Percentiles rank a stretch among this genome's conserved stretches.
Conservation (phyloP, 2,113 vertebrate genomes). For the Phalacrocorax carbo region DNA sequence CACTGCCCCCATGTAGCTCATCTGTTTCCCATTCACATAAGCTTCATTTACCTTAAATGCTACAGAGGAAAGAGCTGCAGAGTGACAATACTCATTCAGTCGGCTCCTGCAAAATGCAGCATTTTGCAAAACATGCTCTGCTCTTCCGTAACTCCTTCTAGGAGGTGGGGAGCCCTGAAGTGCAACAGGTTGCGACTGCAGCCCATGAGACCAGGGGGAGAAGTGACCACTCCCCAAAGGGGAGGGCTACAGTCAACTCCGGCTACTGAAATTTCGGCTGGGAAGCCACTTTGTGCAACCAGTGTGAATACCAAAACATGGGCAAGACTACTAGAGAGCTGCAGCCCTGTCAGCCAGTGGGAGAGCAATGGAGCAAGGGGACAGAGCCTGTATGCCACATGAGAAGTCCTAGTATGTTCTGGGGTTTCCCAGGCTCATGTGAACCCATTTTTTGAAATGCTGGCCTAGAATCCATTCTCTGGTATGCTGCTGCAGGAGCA, state of each 20-base stretch:
- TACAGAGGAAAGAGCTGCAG: background rate
- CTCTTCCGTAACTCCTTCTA: rapidly evolving
- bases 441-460: background rate
- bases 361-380: background rate
- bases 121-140: background rate
- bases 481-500: background rate
- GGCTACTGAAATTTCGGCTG: background rate
- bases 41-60: background rate
- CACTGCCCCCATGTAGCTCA: rapidly evolving
- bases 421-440: background rate
- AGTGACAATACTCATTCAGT: background rate
- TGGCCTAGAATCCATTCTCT: background rate
- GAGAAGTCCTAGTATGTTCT: background rate
- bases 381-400: too few species aligned
- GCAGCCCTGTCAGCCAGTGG: background rate
- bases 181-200: background rate
- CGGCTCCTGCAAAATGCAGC: background rate
- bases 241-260: background rate
- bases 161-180: background rate
- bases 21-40: background rate
- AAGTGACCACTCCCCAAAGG: background rate
- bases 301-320: too few species aligned
- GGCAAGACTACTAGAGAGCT: background rate
- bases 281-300: background rate
- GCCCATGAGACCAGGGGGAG: background rate